phyloP scores from a whole-genome alignment of 2,113 vertebrate genomes.

The Megatriorchis doriae region DNA sequence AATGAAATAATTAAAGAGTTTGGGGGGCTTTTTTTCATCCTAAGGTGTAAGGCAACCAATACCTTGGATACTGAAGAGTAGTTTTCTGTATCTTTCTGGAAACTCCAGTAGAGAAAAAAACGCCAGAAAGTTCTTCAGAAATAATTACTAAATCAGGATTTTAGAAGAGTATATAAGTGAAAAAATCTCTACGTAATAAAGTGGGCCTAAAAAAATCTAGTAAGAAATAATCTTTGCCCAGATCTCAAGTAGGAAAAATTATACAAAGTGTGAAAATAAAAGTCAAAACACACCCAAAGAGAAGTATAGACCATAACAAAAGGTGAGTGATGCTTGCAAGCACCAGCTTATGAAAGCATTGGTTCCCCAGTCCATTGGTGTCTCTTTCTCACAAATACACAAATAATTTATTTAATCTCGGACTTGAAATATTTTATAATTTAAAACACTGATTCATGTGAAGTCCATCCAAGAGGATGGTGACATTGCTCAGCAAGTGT shows the following conservation, averaged over 20 bases:
- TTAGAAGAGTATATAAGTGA: not conserved
- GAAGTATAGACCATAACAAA: not conserved
- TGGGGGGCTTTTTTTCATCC: not conserved
- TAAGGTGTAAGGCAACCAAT: not conserved
- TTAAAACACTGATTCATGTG: not conserved
- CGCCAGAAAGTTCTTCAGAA: not conserved
- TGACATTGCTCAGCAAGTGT: not conserved
- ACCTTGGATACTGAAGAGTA: not conserved
- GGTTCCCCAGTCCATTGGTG: not conserved
- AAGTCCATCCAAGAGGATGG: not conserved
- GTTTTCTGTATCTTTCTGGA: not conserved
- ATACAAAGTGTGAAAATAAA: not conserved
- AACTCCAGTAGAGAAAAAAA: not conserved
- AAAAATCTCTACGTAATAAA: not conserved
- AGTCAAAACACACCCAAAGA: not conserved
- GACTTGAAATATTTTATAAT: not conserved
- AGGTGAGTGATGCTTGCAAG: rapidly evolving
- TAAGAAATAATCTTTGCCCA: not conserved
- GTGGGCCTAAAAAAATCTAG: not conserved
- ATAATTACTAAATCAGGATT: not conserved
- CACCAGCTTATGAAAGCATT: not conserved
- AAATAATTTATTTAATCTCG: not conserved
- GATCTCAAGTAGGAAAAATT: not conserved
- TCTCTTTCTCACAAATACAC: not conserved
- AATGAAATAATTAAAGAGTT: not conserved